Evolutionary conservation across 2,113 vertebrate species (phyloP), one percentile per base, ranked within the genome.

Genomic region (Engraulis encrasicolus): DNA sequence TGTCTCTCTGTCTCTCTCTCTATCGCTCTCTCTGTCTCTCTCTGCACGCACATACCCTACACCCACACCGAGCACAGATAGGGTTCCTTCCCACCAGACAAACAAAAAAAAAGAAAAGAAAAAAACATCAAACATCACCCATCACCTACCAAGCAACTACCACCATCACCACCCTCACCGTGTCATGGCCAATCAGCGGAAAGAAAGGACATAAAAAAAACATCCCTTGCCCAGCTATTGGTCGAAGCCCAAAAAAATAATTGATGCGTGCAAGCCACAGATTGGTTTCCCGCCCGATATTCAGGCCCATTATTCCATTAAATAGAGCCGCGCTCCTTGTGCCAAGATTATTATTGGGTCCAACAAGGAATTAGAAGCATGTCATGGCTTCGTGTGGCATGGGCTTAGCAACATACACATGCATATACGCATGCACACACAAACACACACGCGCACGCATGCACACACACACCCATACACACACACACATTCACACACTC

Each of bases 211-310:
- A 45, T 3, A 89, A 94, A 89, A 89, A 45, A 31, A 31, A 6
- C 88, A 87, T 90, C 91, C 91, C 88, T 86, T 88, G 90, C 87
- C 88, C 91, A 83, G 88, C 92, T 90, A 92, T 90, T 95, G 92
- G 93, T 93, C 91, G 87, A 91, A 93, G 88, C 92, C 93, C 93
- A 94, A 93, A 85, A 90, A 84, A 94, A 93, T 94, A 94, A 95
- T 95, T 95, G 94, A 94, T 95, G 93, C 94, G 89, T 94, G 94
- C 94, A 95, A 94, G 40, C 93, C 92, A 93, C 93, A 94, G 94
- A 95, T 93, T 95, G 95, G 94, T 95, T 93, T 92, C 88, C 92
- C 86, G 94, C 94, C 92, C 92, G 93, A 94, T 94, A 93, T 92
- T 92, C 90, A 89, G 91, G 92, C 90, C 93, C 90, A 94, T 94